Evolutionary conservation across 2,888 invertebrate genomes (phyloP).

Genomic region (Cataglyphis livida): DNA sequence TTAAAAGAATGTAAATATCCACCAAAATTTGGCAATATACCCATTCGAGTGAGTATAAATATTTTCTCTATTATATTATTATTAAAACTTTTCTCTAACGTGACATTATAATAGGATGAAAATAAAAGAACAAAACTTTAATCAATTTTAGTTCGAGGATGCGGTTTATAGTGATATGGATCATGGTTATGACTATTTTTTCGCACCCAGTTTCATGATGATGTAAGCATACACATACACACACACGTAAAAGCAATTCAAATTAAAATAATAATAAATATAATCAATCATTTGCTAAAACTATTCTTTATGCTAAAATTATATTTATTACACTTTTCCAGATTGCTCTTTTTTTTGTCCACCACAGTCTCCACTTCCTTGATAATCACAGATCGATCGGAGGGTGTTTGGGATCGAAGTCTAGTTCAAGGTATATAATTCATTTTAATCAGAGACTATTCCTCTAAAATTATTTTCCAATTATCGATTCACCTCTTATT

Average conservation of each 20-base stretch:
- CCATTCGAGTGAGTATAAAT: slow-evolving; percentile 86
- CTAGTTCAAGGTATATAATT: slow-evolving; percentile 88
- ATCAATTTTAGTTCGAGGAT: slow-evolving; percentile 87
- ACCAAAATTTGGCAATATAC: slow-evolving; percentile 87
- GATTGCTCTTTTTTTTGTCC: slow-evolving; percentile 94
- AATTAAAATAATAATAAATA: neutral
- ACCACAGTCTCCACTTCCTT: slow-evolving; percentile 93
- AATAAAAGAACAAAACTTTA: neutral
- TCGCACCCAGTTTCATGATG: slow-evolving; percentile 94
- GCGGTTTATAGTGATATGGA: slow-evolving; percentile 90
- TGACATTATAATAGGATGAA: neutral
- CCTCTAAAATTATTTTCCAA: neutral
- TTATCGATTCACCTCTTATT: neutral
- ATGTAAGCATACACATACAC: slow-evolving; percentile 87
- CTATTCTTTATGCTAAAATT: neutral
- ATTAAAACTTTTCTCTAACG: neutral
- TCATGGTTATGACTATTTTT: slow-evolving; percentile 92
- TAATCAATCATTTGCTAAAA: neutral
- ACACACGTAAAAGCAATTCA: neutral
- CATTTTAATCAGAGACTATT: neutral
- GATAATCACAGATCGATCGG: slow-evolving; percentile 92
- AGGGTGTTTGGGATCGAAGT: slow-evolving; percentile 95
- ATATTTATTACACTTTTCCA: slow-evolving; percentile 80
- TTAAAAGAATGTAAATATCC: slow-evolving; percentile 89
- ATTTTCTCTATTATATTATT: slow-evolving; percentile 56